Percentiles rank a stretch among this genome's conserved stretches.
Conservation (phyloP, 2,797 vertebrate species). For the Spea hammondii region DNA sequence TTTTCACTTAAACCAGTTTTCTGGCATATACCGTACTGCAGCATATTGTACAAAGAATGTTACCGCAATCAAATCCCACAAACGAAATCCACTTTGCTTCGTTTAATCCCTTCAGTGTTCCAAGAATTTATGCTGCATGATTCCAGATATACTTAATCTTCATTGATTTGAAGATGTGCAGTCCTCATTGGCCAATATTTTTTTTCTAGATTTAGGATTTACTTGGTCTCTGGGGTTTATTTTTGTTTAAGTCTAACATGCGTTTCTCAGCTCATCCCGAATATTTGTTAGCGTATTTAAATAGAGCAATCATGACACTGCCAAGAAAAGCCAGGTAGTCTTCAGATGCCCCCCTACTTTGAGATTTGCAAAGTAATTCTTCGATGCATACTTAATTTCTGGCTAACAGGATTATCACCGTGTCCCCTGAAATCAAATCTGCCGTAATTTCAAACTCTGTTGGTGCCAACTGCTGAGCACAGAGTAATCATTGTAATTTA, state of each 20-base stretch:
- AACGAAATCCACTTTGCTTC: too few relatives aligned
- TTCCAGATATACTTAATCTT: background rate
- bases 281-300: too few relatives aligned
- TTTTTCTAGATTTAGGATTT: too few relatives aligned
- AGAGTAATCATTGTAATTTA: conserved; percentile 53
- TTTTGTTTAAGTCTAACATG: too few relatives aligned
- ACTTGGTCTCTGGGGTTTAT: too few relatives aligned
- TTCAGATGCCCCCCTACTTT: conserved; percentile 45
- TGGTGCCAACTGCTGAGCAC: conserved; percentile 50
- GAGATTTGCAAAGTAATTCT: conserved; percentile 48
- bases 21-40: background rate
- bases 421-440: conserved; percentile 53
- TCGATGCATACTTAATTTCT: conserved; percentile 51
- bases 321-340: conserved; percentile 49
- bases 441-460: conserved; percentile 42
- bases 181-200: background rate
- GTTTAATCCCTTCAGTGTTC: too few relatives aligned
- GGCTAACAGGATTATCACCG: conserved; percentile 51
- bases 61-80: background rate
- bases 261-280: too few relatives aligned
- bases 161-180: background rate
- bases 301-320: background rate
- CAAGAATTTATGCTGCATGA: background rate
- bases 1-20: conserved; percentile 24
- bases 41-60: background rate